Percentiles rank a stretch among this genome's conserved stretches.
Conservation (phyloP, 2,113 vertebrate species). For the Macrotis lagotis region DNA sequence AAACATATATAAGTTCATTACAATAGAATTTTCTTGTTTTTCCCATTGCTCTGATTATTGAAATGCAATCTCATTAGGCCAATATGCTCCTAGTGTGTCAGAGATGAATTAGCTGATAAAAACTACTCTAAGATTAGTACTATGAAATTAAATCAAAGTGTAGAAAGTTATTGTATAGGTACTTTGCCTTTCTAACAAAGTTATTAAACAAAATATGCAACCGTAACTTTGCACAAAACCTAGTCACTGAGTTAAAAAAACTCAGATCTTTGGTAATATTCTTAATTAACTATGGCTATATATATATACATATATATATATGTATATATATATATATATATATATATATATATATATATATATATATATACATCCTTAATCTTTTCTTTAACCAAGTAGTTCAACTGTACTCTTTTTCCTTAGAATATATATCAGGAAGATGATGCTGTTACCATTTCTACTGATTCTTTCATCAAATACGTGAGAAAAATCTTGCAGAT, state of each 20-base stretch:
- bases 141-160: slow-evolving; percentile 40
- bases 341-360: too few relatives aligned
- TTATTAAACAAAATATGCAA: slow-evolving; percentile 48
- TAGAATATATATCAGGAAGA: not conserved
- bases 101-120: slow-evolving; percentile 44
- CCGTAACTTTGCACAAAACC: slow-evolving; percentile 5
- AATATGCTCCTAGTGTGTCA: slow-evolving; percentile 20
- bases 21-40: slow-evolving; percentile 22
- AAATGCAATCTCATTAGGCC: not conserved
- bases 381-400: not conserved
- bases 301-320: too few relatives aligned
- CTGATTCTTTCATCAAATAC: not conserved
- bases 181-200: not conserved
- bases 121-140: slow-evolving; percentile 46
- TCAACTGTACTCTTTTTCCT: not conserved
- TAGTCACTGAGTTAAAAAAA: not conserved
- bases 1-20: not conserved
- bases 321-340: too few relatives aligned
- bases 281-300: not conserved
- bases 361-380: not conserved
- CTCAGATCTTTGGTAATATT: slow-evolving; percentile 13
- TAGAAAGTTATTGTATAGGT: not conserved
- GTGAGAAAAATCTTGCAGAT: not conserved
- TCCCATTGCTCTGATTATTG: slow-evolving; percentile 41
- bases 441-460: not conserved